Percentiles rank a stretch among this genome's conserved stretches.
These are phyloP conservation scores for Tenualosa ilisha DNA, from an alignment of 2,797 vertebrate genomes.

Conservation along the genomic window DNA sequence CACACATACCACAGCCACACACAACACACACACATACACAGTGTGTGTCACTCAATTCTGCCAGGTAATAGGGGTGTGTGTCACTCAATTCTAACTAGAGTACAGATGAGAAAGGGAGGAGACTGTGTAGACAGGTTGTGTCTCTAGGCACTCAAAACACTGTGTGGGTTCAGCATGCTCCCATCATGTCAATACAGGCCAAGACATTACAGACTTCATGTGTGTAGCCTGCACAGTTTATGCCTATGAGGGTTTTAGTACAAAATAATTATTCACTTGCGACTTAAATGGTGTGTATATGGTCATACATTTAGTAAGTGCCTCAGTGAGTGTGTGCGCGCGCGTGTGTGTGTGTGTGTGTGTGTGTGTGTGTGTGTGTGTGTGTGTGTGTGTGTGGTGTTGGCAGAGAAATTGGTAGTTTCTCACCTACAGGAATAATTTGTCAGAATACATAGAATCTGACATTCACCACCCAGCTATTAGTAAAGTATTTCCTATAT, in stretches of 20 bases:
- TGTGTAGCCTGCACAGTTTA: not conserved
- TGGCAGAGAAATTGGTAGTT: conserved; percentile 51
- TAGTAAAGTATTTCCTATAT: not conserved
- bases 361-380: not conserved
- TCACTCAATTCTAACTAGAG: conserved; percentile 33
- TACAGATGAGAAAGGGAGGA: conserved; percentile 34
- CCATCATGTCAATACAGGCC: conserved; percentile 4
- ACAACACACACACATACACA: conserved; percentile 46
- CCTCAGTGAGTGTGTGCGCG: not conserved
- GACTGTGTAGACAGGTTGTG: conserved; percentile 6
- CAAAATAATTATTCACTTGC: not conserved
- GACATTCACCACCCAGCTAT: not conserved
- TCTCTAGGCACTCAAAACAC: conserved; percentile 1
- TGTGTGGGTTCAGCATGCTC: conserved; percentile 1
- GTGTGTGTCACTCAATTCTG: not conserved
- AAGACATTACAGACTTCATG: not conserved
- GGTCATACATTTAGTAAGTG: not conserved
- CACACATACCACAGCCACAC: conserved; percentile 9
- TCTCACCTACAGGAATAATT: not conserved
- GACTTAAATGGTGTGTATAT: not conserved
- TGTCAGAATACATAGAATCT: not conserved
- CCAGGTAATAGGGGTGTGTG: conserved; percentile 15
- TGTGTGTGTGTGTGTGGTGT: not conserved
- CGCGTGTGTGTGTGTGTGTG: not conserved
- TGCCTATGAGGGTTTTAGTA: not conserved